Conservation (phyloP, 2,113 vertebrate species). For the Myiozetetes cayanensis region DNA sequence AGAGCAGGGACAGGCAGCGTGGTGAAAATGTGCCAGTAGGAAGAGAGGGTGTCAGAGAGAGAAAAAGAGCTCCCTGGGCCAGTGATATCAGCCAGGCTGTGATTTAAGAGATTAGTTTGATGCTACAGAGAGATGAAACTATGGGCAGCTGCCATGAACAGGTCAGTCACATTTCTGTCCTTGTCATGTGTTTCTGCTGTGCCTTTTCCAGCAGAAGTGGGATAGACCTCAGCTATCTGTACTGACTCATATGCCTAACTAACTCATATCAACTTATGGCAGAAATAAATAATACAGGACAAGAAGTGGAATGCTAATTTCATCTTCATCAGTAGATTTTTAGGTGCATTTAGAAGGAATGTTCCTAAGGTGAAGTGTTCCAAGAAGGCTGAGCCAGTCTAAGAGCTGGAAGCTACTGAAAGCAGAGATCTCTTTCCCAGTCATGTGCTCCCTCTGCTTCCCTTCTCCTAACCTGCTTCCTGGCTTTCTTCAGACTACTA, state of each 20-base stretch:
- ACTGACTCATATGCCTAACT: background rate
- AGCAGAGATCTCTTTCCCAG: background rate
- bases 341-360: background rate
- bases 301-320: background rate
- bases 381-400: background rate
- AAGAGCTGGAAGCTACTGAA: background rate
- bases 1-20: background rate
- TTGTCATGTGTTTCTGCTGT: accelerated
- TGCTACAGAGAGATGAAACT: background rate
- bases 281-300: background rate
- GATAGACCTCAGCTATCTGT: background rate
- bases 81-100: background rate
- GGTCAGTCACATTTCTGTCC: background rate
- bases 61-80: background rate
- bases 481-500: background rate
- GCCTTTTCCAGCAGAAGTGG: background rate
- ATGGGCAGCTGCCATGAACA: background rate
- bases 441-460: background rate
- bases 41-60: background rate
- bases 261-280: background rate
- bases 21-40: background rate
- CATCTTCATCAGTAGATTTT: background rate
- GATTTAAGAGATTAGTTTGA: background rate
- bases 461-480: background rate
- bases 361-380: background rate